Evolutionary conservation across 1,140 invertebrate species (phyloP).

Genomic region (Scaptomyza graminum): DNA sequence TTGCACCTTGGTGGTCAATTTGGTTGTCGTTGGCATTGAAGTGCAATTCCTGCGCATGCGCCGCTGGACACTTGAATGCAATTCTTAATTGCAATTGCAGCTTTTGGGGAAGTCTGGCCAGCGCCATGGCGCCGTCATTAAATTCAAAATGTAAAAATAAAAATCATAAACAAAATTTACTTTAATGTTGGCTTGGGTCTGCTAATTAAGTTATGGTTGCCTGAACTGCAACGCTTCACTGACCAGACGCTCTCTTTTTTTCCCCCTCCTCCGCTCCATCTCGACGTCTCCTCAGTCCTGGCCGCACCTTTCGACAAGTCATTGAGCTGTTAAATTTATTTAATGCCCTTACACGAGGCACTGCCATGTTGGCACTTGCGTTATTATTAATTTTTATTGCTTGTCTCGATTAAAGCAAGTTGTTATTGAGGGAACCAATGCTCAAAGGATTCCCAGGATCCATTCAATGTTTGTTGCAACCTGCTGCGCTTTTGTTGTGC

Average conservation of each 20-base stretch:
- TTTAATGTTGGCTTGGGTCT: slow-evolving; percentile 61
- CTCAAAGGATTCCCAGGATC: slow-evolving; percentile 68
- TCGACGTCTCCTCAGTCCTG: not conserved
- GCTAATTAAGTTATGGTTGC: slow-evolving; percentile 75
- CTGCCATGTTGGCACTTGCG: slow-evolving; percentile 68
- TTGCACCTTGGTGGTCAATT: slow-evolving; percentile 56
- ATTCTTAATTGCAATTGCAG: slow-evolving; percentile 34
- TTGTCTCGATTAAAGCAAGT: slow-evolving; percentile 61
- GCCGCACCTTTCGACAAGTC: slow-evolving; percentile 76
- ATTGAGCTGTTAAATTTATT: slow-evolving; percentile 82
- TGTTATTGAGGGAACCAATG: slow-evolving; percentile 25
- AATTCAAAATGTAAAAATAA: slow-evolving; percentile 23
- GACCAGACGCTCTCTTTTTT: not conserved
- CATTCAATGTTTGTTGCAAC: slow-evolving; percentile 32
- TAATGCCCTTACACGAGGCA: slow-evolving; percentile 63
- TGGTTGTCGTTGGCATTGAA: slow-evolving; percentile 38
- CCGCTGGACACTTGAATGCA: slow-evolving; percentile 60
- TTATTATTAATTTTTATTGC: slow-evolving; percentile 79
- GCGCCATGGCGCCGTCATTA: slow-evolving; percentile 63
- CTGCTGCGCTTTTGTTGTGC: slow-evolving; percentile 68
- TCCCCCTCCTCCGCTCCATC: not conserved
- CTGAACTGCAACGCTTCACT: slow-evolving; percentile 58
- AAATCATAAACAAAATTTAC: slow-evolving; percentile 62
- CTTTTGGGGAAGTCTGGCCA: slow-evolving; percentile 21
- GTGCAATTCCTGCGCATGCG: slow-evolving; percentile 72